Evolutionary conservation across 2,888 invertebrate species (phyloP).

Genomic region (Sphaerophoria taeniata): DNA sequence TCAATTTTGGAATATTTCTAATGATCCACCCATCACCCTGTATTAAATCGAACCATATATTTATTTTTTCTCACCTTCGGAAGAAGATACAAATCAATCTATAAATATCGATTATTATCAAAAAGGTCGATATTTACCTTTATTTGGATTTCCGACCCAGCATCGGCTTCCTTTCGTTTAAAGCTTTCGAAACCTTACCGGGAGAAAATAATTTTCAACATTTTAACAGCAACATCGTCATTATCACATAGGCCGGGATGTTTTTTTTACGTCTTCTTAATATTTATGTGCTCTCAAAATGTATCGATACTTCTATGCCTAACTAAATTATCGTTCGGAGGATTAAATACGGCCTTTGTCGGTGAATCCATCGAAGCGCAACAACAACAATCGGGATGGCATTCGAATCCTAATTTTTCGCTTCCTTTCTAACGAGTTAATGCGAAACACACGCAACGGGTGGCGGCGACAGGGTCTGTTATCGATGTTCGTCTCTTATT

Average conservation of each 20-base stretch:
- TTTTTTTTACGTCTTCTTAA: not conserved
- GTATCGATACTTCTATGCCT: slow-evolving; percentile 11
- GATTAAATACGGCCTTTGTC: slow-evolving; percentile 23
- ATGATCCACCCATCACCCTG: too few species aligned
- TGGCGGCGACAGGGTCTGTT: too few species aligned
- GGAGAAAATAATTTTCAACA: not conserved
- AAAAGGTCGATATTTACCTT: not conserved
- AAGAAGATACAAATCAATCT: slow-evolving; percentile 5
- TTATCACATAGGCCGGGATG: not conserved
- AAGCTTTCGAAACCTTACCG: not conserved
- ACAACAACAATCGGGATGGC: slow-evolving; percentile 57
- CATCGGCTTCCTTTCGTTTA: not conserved
- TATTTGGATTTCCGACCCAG: not conserved
- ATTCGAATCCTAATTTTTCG: slow-evolving; percentile 39
- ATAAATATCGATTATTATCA: not conserved
- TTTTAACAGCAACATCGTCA: not conserved
- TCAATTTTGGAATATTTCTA: too few species aligned
- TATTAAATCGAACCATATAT: too few species aligned
- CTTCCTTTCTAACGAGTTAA: slow-evolving; percentile 7
- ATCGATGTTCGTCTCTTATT: too few species aligned
- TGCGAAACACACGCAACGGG: slow-evolving; percentile 41
- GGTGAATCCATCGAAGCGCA: slow-evolving; percentile 57
- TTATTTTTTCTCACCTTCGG: too few species aligned
- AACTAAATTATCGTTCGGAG: not conserved
- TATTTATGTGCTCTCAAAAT: too few species aligned